Base-by-base conservation (phyloP, 2,113 vertebrate species). In the Sceloporus tristichus region DNA sequence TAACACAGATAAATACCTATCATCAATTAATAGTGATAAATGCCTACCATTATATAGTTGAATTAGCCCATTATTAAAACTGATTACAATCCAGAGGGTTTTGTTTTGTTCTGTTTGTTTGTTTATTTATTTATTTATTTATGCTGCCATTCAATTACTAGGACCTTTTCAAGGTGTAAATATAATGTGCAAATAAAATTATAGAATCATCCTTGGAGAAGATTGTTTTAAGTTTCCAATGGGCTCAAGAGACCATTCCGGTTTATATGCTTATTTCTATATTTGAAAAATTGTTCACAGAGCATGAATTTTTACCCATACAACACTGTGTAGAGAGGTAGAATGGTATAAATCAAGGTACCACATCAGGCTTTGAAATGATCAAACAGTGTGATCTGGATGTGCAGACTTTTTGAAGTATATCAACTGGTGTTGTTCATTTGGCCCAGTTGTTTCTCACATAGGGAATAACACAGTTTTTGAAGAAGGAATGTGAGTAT, bases 401-500 rank as follows among this genome's bases (percentile, higher is more conserved):
- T 38, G n/a, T 38, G 9, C 27, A 73, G 76, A 19, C 42, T 79
- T 79, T 86, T 70, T 87, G 40, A 87, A 62, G 54, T 27, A 34
- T 59, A 87, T 59, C n/a, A 81, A 42, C 54, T 42, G 9, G 78
- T 59, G 79, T 81, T 81, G 34, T n/a, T 74, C 6, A n/a, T 81
- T 81, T 75, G 70, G 54, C 27, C 56, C 54, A 75, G 18, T 42
- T 85, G 83, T 74, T 87, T 75, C 54, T 81, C 56, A 87, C 27
- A 34, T 54, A 79, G 54, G 40, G 38, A 82, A 65, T 62, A 82
- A 8, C n/a, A 65, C 18, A 75, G 13, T 34, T 87, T 82, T 82
- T 75, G 40, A 62, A 74, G 34, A 68, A 79, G 19, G 27, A 14
- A 65, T 77, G 21, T 59, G 76, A 79, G 19, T 59, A n/a, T 75